A percentile compares a stretch with the other conserved stretches of the same genome.
Evolutionary conservation across 2,888 invertebrate species (phyloP).

Genomic region (Mesorhabditis sp.): DNA sequence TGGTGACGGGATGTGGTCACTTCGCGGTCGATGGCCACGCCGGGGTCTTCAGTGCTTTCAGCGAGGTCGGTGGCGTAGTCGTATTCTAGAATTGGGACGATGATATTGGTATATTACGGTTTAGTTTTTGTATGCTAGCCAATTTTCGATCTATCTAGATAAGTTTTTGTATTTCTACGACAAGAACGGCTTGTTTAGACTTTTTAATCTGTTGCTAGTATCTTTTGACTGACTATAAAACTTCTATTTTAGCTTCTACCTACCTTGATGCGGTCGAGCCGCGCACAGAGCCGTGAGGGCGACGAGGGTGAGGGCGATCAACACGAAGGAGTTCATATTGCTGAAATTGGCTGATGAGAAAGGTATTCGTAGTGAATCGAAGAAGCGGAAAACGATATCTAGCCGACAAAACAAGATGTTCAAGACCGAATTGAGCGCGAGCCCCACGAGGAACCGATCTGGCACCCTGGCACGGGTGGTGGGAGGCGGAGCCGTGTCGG

Average conservation of each 20-base stretch:
- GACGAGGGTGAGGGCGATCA: conserved; percentile 2
- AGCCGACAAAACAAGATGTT: no score
- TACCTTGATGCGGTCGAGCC: not conserved
- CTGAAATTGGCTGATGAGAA: not conserved
- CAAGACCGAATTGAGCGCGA: not conserved
- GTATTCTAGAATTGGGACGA: not conserved
- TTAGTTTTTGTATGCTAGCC: no score
- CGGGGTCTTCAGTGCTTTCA: not conserved
- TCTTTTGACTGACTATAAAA: not conserved
- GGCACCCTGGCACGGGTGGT: not conserved
- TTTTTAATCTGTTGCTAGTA: not conserved
- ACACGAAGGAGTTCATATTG: not conserved
- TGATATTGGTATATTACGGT: no score
- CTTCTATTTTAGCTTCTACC: conserved; percentile 3
- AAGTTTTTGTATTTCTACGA: no score
- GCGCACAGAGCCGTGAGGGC: not conserved
- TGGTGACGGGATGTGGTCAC: not conserved
- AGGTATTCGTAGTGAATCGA: not conserved
- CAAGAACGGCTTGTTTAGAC: not conserved
- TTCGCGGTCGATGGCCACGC: conserved; percentile 3
- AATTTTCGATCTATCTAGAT: no score
- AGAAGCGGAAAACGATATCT: no score
- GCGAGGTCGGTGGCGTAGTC: not conserved
- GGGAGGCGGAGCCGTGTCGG: not conserved
- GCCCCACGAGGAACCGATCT: not conserved